Conservation (phyloP, 2,113 vertebrate genomes). For the Edolisoma coerulescens region DNA sequence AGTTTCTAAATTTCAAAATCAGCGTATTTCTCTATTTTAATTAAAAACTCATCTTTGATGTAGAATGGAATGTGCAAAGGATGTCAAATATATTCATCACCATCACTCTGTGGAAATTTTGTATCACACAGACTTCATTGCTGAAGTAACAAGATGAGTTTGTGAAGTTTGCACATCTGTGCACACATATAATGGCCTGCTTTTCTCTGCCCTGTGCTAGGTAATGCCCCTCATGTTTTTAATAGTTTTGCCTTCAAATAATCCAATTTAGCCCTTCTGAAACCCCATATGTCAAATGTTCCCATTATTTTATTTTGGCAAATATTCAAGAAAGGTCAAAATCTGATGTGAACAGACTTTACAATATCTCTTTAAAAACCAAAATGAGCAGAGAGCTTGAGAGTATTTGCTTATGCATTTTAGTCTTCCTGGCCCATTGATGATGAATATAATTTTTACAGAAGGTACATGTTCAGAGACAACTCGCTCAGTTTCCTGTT, state of each 20-base stretch:
- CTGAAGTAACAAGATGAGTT: neutral
- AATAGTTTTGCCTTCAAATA: neutral
- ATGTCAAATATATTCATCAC: neutral
- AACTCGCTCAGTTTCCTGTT: neutral
- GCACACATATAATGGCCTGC: neutral
- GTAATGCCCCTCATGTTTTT: neutral
- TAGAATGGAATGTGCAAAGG: neutral
- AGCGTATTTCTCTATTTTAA: neutral
- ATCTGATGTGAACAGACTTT: neutral
- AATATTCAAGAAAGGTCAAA: neutral
- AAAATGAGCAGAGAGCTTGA: neutral
- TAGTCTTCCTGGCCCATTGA: neutral
- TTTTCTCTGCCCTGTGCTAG: neutral
- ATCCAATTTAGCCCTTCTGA: neutral
- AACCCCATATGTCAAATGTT: neutral
- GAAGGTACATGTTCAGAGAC: neutral
- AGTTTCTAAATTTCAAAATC: neutral
- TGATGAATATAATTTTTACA: neutral
- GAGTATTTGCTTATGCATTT: neutral
- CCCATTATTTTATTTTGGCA: neutral
- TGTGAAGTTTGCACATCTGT: neutral
- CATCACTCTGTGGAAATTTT: neutral
- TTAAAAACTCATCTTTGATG: neutral
- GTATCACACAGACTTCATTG: neutral
- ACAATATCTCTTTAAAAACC: neutral